Evolutionary conservation across 2,797 vertebrate genomes (phyloP).

Genomic region (Sebastes oblongus): DNA sequence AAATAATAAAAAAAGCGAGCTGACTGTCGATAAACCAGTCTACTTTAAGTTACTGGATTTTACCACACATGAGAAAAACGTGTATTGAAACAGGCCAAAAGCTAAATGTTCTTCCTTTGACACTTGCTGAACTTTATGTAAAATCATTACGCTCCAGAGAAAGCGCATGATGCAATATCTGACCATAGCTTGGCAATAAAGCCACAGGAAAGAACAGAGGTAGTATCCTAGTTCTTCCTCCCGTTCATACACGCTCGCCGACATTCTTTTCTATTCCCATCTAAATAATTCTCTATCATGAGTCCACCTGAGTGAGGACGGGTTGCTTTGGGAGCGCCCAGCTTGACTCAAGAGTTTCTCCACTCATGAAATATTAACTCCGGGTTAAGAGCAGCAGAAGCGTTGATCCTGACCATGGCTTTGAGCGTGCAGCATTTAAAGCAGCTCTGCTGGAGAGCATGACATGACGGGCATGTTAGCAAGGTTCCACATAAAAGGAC

Average conservation of each 20-base stretch:
- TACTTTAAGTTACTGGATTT: not conserved
- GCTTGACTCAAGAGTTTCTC: slow-evolving; percentile 53
- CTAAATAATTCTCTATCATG: slow-evolving; percentile 78
- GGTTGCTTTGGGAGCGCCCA: slow-evolving; percentile 41
- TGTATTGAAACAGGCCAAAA: slow-evolving; percentile 1
- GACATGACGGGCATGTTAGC: slow-evolving; percentile 50
- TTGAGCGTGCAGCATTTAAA: slow-evolving; percentile 60
- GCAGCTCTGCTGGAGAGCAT: slow-evolving; percentile 36
- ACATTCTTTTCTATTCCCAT: slow-evolving; percentile 49
- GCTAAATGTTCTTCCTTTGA: slow-evolving; percentile 36
- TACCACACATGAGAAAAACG: not conserved
- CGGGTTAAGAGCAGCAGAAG: slow-evolving; percentile 55
- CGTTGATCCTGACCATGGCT: slow-evolving; percentile 57
- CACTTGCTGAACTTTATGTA: slow-evolving; percentile 23
- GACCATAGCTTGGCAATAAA: slow-evolving; percentile 52
- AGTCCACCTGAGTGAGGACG: slow-evolving; percentile 52
- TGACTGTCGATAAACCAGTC: slow-evolving; percentile 1
- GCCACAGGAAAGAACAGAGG: slow-evolving; percentile 28
- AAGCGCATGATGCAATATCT: slow-evolving; percentile 63
- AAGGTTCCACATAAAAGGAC: slow-evolving; percentile 54
- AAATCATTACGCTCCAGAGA: slow-evolving; percentile 31
- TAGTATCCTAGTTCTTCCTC: slow-evolving; percentile 11
- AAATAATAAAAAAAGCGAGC: slow-evolving; percentile 21
- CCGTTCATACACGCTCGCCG: not conserved
- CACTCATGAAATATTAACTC: slow-evolving; percentile 70